Conservation (phyloP, 2,888 invertebrate genomes). For the Lasioglossum morio region DNA sequence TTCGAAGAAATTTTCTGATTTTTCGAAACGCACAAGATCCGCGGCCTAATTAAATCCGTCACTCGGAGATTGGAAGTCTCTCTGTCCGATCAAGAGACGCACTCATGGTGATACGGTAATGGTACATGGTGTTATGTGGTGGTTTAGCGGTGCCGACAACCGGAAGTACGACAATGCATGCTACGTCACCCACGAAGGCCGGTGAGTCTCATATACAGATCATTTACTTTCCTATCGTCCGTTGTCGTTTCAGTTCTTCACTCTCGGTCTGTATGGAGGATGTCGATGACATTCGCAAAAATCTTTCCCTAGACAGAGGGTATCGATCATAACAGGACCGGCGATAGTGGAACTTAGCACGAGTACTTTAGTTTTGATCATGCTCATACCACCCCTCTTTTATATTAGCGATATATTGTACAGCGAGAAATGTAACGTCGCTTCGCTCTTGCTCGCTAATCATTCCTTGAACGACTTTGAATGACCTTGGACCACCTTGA, state of each 20-base stretch:
- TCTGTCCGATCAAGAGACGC: slow-evolving; percentile 63
- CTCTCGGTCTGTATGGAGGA: slow-evolving; percentile 8
- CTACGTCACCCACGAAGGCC: slow-evolving; percentile 83
- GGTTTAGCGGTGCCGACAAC: slow-evolving; percentile 84
- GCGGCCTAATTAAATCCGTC: background rate
- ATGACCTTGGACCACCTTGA: too few species aligned
- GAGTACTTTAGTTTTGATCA: slow-evolving; percentile 35
- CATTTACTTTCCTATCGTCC: slow-evolving; percentile 63
- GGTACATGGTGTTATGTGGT: slow-evolving; percentile 81
- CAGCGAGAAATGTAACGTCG: slow-evolving; percentile 43
- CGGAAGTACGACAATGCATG: slow-evolving; percentile 83
- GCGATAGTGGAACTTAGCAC: slow-evolving; percentile 12
- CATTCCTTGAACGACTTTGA: background rate
- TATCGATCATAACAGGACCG: background rate
- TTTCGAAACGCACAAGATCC: background rate
- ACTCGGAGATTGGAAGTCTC: slow-evolving; percentile 48
- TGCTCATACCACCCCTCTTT: slow-evolving; percentile 39
- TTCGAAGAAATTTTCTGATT: too few species aligned
- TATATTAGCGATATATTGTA: slow-evolving; percentile 35
- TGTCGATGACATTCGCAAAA: background rate
- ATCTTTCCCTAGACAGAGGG: background rate
- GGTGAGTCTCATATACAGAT: slow-evolving; percentile 80
- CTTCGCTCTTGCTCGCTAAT: background rate
- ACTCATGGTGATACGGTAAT: slow-evolving; percentile 75
- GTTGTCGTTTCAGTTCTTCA: slow-evolving; percentile 29